Evolutionary conservation across 1,140 invertebrate species (phyloP).

Genomic region (Tyrophagus putrescentiae): DNA sequence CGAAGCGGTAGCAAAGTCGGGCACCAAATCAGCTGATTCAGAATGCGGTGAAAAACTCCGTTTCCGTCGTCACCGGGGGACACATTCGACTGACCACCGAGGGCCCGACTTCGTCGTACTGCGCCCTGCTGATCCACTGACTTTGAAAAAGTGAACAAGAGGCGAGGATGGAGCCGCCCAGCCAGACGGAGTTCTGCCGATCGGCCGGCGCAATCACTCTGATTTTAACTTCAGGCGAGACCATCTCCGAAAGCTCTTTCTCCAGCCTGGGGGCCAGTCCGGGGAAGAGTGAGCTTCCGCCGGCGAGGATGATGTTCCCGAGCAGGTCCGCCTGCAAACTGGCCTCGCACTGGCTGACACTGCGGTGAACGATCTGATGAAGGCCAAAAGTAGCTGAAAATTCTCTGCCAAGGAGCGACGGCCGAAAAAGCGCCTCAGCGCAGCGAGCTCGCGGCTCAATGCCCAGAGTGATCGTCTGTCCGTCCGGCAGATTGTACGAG

Average conservation of each 20-base stretch:
- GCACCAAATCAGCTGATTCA: too few relatives aligned
- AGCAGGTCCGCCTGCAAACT: slow-evolving; percentile 38
- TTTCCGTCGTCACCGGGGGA: too few relatives aligned
- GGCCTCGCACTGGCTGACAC: slow-evolving; percentile 38
- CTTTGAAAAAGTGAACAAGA: too few relatives aligned
- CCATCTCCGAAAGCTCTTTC: background rate
- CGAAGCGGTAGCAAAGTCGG: too few relatives aligned
- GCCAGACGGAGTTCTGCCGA: background rate
- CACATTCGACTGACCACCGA: too few relatives aligned
- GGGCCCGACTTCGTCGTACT: too few relatives aligned
- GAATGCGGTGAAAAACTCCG: too few relatives aligned
- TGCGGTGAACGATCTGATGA: slow-evolving; percentile 40
- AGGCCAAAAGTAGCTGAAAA: slow-evolving; percentile 34
- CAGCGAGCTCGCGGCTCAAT: slow-evolving; percentile 35
- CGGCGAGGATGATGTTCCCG: slow-evolving; percentile 40
- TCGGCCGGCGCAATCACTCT: background rate
- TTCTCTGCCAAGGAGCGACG: slow-evolving; percentile 36
- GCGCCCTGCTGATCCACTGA: too few relatives aligned
- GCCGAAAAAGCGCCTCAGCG: slow-evolving; percentile 32
- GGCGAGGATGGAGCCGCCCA: background rate
- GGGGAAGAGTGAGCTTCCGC: slow-evolving; percentile 42
- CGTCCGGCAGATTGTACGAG: slow-evolving; percentile 37
- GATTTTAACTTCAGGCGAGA: background rate
- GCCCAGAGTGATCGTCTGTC: slow-evolving; percentile 31
- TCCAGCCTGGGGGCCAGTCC: slow-evolving; percentile 25